phyloP scores from a whole-genome alignment of 2,797 vertebrate species.

The Sebastes hopkinsi region DNA sequence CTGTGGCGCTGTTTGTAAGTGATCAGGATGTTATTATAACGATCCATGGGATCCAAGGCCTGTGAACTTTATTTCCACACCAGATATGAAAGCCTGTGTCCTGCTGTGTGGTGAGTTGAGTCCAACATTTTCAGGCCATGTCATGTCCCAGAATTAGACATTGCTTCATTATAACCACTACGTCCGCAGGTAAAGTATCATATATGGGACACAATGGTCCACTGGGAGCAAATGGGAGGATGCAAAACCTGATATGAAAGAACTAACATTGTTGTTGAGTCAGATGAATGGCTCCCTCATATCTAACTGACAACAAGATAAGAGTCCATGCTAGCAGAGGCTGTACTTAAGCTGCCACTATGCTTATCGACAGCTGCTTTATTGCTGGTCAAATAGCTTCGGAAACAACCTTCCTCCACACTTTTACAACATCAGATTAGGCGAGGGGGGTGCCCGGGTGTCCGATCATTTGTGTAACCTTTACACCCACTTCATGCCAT shows the following conservation, averaged over 20 bases:
- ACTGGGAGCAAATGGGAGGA: background rate
- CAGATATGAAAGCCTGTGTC: conserved; percentile 17
- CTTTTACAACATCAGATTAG: background rate
- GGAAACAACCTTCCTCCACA: background rate
- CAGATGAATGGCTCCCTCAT: background rate
- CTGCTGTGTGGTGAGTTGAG: background rate
- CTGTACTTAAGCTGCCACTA: background rate
- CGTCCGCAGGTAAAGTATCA: conserved; percentile 28
- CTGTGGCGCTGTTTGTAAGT: conserved; percentile 37
- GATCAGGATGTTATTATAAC: conserved; percentile 55
- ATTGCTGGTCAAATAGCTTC: background rate
- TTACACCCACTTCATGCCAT: background rate
- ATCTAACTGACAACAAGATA: background rate
- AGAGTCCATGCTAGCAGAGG: background rate
- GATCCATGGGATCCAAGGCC: conserved; percentile 19
- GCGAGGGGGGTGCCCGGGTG: fast-evolving
- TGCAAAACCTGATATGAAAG: background rate
- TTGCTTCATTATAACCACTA: background rate
- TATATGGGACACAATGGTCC: background rate
- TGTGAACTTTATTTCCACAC: conserved; percentile 44
- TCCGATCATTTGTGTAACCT: background rate
- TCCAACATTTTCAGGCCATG: conserved; percentile 11
- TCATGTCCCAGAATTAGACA: conserved; percentile 42
- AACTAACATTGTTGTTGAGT: background rate
- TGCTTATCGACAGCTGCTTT: background rate